Evolutionary conservation across 1,140 invertebrate species (phyloP).

Genomic region (Calephelis virginiensis): DNA sequence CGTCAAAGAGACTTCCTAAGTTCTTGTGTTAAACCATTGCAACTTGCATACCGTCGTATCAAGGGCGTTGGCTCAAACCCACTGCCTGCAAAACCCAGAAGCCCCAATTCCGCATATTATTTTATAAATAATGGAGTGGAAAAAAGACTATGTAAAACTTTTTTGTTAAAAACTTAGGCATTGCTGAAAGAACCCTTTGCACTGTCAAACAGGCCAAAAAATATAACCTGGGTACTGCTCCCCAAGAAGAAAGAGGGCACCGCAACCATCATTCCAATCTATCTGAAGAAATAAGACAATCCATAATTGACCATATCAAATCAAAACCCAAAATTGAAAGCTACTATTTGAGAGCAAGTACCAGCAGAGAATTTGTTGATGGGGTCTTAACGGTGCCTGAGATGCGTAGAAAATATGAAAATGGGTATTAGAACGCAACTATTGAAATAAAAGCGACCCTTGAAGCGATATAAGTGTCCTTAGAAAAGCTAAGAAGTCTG

Average conservation of each 20-base stretch:
- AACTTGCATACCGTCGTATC: background rate
- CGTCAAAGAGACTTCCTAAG: background rate
- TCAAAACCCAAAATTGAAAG: background rate
- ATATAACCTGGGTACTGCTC: too few relatives aligned
- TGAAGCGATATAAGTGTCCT: too few relatives aligned
- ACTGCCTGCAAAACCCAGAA: background rate
- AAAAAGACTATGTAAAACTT: background rate
- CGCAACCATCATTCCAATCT: background rate
- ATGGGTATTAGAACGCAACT: too few relatives aligned
- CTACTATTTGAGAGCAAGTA: background rate
- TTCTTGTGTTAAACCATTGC: background rate
- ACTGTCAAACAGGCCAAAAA: background rate
- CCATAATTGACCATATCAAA: background rate
- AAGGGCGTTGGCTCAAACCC: background rate
- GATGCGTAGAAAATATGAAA: too few relatives aligned
- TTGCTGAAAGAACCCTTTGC: background rate
- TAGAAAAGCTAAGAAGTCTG: too few relatives aligned
- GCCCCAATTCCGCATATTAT: background rate
- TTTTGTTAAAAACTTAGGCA: background rate
- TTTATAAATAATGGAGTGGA: background rate
- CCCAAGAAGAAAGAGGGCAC: background rate
- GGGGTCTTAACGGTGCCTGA: too few relatives aligned
- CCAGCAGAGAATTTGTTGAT: background rate
- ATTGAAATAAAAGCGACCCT: too few relatives aligned
- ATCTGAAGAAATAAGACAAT: constrained; percentile 1